These are phyloP conservation scores for Crematogaster levior DNA, from an alignment of 2,888 invertebrate species.

Conservation along the genomic window DNA sequence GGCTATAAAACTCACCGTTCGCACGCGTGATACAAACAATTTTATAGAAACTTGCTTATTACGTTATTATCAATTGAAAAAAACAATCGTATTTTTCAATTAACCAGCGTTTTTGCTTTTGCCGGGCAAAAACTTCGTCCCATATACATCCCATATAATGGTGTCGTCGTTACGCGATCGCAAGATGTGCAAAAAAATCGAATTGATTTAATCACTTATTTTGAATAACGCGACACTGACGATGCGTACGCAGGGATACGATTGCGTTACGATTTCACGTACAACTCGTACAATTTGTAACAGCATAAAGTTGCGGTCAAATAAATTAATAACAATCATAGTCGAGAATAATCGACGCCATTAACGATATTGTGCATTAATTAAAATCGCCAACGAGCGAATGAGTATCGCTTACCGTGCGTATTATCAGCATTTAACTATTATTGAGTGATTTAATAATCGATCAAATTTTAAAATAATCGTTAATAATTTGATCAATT, in stretches of 20 bases:
- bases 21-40: slow-evolving; percentile 28
- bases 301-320: slow-evolving; percentile 23
- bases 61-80: slow-evolving; percentile 21
- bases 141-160: too few relatives aligned
- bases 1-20: slow-evolving; percentile 19
- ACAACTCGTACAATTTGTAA: not conserved
- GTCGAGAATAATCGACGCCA: slow-evolving; percentile 47
- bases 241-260: not conserved
- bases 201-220: not conserved
- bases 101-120: slow-evolving; percentile 30
- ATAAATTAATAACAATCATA: slow-evolving; percentile 44
- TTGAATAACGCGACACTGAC: slow-evolving; percentile 10
- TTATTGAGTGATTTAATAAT: slow-evolving; percentile 40
- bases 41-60: slow-evolving; percentile 39
- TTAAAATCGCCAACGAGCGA: slow-evolving; percentile 46
- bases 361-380: slow-evolving; percentile 44
- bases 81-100: slow-evolving; percentile 36
- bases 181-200: slow-evolving; percentile 12
- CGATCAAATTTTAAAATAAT: slow-evolving; percentile 41
- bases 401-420: slow-evolving; percentile 37
- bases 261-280: slow-evolving; percentile 16
- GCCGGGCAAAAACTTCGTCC: slow-evolving; percentile 11
- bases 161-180: not conserved
- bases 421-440: slow-evolving; percentile 25
- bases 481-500: slow-evolving; percentile 19